phyloP scores from a whole-genome alignment of 2,113 vertebrate genomes.

The Halcyon malimbica region DNA sequence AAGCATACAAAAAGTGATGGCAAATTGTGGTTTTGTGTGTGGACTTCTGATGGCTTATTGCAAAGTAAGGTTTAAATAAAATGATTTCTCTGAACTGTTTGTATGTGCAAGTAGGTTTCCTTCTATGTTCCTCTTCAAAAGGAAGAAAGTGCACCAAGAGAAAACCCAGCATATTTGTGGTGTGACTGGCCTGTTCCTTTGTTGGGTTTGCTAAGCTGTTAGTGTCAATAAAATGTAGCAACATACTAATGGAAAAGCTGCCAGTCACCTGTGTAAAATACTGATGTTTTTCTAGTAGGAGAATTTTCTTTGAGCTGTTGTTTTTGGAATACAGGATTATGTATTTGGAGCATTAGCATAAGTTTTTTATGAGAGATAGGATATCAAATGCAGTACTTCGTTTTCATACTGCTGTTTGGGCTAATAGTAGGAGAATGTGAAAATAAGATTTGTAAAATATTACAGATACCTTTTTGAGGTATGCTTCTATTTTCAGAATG shows the following conservation, averaged over 20 bases:
- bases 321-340: neutral
- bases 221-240: neutral
- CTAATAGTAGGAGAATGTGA: neutral
- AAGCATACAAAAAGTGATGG: neutral
- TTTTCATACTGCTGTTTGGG: neutral
- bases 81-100: neutral
- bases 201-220: accelerated
- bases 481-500: neutral
- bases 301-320: neutral
- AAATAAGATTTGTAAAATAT: neutral
- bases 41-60: neutral
- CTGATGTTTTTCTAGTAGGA: neutral
- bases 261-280: neutral
- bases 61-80: neutral
- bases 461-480: neutral
- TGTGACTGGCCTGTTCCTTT: neutral
- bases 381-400: neutral
- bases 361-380: neutral
- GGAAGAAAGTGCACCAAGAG: neutral
- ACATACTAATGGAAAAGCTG: neutral
- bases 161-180: neutral
- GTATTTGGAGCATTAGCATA: neutral
- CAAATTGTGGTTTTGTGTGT: neutral
- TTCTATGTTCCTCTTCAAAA: neutral
- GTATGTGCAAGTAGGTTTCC: neutral